Percentiles rank a stretch among this genome's conserved stretches.
phyloP scores from a whole-genome alignment of 2,113 vertebrate species.

The Scomber japonicus region DNA sequence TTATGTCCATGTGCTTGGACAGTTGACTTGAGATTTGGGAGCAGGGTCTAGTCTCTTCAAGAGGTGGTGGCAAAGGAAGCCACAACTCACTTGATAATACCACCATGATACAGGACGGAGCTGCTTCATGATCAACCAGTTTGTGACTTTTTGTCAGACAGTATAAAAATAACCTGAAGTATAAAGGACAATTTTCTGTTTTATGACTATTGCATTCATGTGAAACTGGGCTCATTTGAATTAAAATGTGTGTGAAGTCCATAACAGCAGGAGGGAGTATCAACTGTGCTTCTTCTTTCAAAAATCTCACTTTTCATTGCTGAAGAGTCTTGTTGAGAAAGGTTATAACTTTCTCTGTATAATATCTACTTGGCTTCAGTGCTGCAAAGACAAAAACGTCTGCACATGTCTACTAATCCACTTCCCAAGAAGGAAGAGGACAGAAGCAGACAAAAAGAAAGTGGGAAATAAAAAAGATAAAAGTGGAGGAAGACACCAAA shows the following conservation, averaged over 20 bases:
- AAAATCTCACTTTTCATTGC: background rate
- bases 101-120: background rate
- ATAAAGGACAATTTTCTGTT: background rate
- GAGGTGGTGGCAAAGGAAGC: conserved; percentile 34
- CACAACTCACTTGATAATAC: conserved; percentile 21
- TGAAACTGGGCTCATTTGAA: background rate
- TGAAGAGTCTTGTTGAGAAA: background rate
- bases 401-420: conserved; percentile 1
- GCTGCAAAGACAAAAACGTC: conserved; percentile 29
- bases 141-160: background rate
- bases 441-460: conserved; percentile 22
- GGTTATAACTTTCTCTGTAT: background rate
- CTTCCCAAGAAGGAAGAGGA: conserved; percentile 12
- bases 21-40: conserved; percentile 43
- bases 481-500: conserved; percentile 57
- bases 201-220: background rate
- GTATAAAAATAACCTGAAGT: background rate
- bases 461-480: conserved; percentile 28
- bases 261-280: background rate
- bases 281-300: background rate
- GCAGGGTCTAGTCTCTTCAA: conserved; percentile 13
- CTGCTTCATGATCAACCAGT: background rate
- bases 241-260: no score
- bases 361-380: conserved; percentile 6
- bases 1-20: conserved; percentile 56